Evolutionary conservation across 2,797 vertebrate genomes (phyloP), one percentile per base, ranked within the genome.

Genomic region (Neosilurus mollespiculum): DNA sequence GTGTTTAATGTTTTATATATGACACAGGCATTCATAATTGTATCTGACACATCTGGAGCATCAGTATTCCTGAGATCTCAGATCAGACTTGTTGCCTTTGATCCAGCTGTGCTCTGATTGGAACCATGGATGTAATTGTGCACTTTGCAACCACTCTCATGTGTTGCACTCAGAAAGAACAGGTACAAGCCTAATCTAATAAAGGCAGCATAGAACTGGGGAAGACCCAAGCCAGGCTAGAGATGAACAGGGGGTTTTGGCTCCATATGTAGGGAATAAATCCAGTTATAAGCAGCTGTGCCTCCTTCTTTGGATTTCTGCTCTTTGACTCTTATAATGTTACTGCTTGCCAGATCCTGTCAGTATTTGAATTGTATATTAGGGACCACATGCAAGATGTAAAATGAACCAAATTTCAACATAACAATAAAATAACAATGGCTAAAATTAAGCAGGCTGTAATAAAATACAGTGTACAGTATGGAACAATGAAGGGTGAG

Each of bases 111-210:
- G 88, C 76, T 90, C 87, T 94, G 92, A 95, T 94, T 94, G 91
- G 92, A 93, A 94, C 93, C 93, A 93, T 92, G 87, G 87, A 93
- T 89, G 89, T 93, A 94, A 94, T 93, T 93, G 91, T 80, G 78
- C 65, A 90, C 73, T 88, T 90, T 88, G 80, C 92, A 94, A 94
- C 87, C 88, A 81, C 92, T 95, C 93, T 95, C 94, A 94, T 94
- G 90, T 95, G 93, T 87, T 83, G 80, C 77, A 84, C 81, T 86
- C 87, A 86, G 88, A 89, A 83, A 88, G 82, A 93, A 90, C 93
- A 94, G 94, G 93, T 95, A 94, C 87, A 66, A 87, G 71, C 72
- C 76, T 93, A 93, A 93, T 91, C 87, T 91, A 92, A 94, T 93
- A 91, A 93, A 88, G 67, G 51, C 51, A 83, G 80, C 78, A 76